phyloP scores from a whole-genome alignment of 1,140 invertebrate species.

The Bombus consobrinus region DNA sequence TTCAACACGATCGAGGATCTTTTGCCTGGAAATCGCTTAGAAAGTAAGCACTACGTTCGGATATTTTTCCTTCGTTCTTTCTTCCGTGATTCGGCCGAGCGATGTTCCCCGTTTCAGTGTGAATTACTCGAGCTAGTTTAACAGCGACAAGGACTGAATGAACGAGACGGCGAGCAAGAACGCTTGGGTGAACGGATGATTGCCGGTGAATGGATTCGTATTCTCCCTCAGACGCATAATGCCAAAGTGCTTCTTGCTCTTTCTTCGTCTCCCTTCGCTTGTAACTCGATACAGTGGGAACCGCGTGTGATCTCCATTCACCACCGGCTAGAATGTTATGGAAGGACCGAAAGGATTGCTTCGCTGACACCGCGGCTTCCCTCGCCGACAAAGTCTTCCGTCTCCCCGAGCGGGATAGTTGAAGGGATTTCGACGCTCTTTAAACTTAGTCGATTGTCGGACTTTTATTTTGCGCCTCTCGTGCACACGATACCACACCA shows the following conservation, averaged over 20 bases:
- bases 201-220: constrained; percentile 72
- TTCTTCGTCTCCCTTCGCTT: constrained; percentile 55
- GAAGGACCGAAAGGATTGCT: constrained; percentile 76
- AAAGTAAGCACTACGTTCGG: neutral
- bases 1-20: neutral
- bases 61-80: neutral
- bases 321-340: constrained; percentile 71
- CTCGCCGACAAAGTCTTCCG: constrained; percentile 56
- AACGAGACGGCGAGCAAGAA: constrained; percentile 57
- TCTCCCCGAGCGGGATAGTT: constrained; percentile 28
- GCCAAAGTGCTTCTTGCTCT: constrained; percentile 58
- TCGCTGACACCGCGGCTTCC: constrained; percentile 65
- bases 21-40: neutral
- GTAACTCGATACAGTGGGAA: constrained; percentile 82
- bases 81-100: neutral
- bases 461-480: constrained; percentile 35
- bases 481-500: neutral
- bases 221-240: constrained; percentile 63
- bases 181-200: constrained; percentile 68
- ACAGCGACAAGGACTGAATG: constrained; percentile 43
- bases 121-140: constrained; percentile 23
- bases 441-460: constrained; percentile 31
- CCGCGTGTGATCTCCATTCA: constrained; percentile 77
- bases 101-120: constrained; percentile 10
- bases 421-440: constrained; percentile 28